These are phyloP conservation scores for Leucosticte australis DNA, from an alignment of 2,113 vertebrate genomes.

Conservation along the genomic window DNA sequence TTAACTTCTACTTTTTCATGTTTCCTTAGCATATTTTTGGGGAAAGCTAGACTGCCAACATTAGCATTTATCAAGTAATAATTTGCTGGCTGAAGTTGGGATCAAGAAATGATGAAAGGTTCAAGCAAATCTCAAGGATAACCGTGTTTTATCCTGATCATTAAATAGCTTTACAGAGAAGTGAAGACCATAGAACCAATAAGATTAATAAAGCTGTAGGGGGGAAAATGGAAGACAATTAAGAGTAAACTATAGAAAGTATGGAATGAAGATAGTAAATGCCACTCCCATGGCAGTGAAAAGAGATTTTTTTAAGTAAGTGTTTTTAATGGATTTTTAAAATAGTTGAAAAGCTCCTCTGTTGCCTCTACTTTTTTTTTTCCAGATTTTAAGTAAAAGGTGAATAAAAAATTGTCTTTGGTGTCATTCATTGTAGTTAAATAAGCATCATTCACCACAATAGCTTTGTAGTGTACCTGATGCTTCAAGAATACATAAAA, in stretches of 20 bases:
- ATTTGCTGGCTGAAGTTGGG: not conserved
- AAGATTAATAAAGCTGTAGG: not conserved
- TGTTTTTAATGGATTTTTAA: not conserved
- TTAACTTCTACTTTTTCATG: not conserved
- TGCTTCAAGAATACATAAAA: not conserved
- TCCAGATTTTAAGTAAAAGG: not conserved
- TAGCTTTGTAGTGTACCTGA: not conserved
- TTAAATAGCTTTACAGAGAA: not conserved
- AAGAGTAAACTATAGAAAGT: not conserved
- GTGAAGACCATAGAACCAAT: not conserved
- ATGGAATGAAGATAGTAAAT: not conserved
- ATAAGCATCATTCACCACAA: not conserved
- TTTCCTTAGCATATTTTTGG: not conserved
- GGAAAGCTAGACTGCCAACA: not conserved
- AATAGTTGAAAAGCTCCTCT: not conserved
- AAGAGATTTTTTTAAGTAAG: not conserved
- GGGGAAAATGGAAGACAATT: not conserved
- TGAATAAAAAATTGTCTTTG: not conserved
- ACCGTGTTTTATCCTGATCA: not conserved
- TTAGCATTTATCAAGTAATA: not conserved
- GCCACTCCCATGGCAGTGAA: not conserved
- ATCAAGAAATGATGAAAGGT: not conserved
- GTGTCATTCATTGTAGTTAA: not conserved
- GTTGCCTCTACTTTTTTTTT: not conserved
- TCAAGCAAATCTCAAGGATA: conserved; percentile 3